A percentile compares a stretch with the other conserved stretches of the same genome.
Evolutionary conservation across 2,888 invertebrate species (phyloP).

Genomic region (Camptogramma bilineatum): DNA sequence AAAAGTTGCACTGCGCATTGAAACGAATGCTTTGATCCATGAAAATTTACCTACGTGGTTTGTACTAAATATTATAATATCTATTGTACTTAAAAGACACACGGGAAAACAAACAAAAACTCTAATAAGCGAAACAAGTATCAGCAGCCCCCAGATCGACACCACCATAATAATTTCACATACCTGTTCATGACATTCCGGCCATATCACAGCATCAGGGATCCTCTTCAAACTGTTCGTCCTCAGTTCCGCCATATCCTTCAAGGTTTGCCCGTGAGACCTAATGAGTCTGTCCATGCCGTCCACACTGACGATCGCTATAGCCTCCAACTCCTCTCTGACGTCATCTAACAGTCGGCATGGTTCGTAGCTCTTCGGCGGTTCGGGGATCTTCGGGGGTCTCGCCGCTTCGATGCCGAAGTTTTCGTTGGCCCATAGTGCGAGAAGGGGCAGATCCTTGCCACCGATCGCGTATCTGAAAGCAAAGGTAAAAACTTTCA

Average conservation of each 20-base stretch:
- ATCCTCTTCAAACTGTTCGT: conserved; percentile 91
- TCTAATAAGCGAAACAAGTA: neutral
- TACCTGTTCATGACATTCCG: conserved; percentile 91
- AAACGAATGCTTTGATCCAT: too few species aligned
- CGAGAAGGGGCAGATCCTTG: conserved; percentile 90
- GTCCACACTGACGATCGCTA: conserved; percentile 80
- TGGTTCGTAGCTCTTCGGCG: conserved; percentile 88
- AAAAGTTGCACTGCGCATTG: too few species aligned
- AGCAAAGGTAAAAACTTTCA: neutral
- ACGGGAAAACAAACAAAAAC: too few species aligned
- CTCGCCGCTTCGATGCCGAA: conserved; percentile 88
- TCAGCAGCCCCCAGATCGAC: too few species aligned
- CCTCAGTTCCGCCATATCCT: conserved; percentile 93
- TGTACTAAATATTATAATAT: too few species aligned
- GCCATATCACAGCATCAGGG: conserved; percentile 98
- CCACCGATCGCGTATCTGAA: conserved; percentile 91
- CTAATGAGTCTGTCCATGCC: conserved; percentile 94
- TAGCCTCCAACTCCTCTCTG: conserved; percentile 83
- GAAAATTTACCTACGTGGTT: too few species aligned
- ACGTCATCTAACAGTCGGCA: conserved; percentile 87
- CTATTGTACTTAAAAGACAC: too few species aligned
- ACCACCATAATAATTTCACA: too few species aligned
- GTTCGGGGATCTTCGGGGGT: conserved; percentile 73
- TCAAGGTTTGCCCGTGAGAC: conserved; percentile 96
- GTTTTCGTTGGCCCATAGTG: conserved; percentile 91